phyloP scores from a whole-genome alignment of 2,113 vertebrate genomes.

The Lutjanus erythropterus region DNA sequence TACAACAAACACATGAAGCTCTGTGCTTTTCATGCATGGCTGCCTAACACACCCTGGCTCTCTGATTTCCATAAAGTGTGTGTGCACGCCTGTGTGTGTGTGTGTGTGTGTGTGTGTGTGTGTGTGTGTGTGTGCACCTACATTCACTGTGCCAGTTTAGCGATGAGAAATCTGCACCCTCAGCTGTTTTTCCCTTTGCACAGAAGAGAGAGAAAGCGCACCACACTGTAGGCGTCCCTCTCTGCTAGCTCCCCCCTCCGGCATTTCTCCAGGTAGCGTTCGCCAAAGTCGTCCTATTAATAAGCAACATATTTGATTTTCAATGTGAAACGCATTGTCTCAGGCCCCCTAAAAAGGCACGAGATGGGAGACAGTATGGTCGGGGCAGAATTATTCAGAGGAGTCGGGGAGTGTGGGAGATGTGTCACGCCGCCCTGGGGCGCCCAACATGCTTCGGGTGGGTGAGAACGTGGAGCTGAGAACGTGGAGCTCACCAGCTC shows the following conservation, averaged over 20 bases:
- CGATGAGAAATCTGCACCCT: constrained; percentile 81
- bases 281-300: constrained; percentile 83
- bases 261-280: constrained; percentile 84
- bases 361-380: constrained; percentile 57
- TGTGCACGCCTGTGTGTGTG: background rate
- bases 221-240: constrained; percentile 66
- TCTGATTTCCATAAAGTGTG: constrained; percentile 67
- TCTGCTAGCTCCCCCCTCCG: constrained; percentile 46
- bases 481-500: constrained; percentile 65
- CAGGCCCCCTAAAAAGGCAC: constrained; percentile 46
- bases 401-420: constrained; percentile 74
- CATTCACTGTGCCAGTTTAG: constrained; percentile 75
- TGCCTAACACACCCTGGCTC: constrained; percentile 58
- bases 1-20: constrained; percentile 35
- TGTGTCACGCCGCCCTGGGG: constrained; percentile 80
- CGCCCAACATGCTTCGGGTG: constrained; percentile 78
- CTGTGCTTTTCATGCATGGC: constrained; percentile 62
- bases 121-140: constrained; percentile 31
- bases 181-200: constrained; percentile 77
- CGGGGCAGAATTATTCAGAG: constrained; percentile 78
- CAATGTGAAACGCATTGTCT: constrained; percentile 64
- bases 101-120: constrained; percentile 33
- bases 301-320: constrained; percentile 88
- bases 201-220: constrained; percentile 65
- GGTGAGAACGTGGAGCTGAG: constrained; percentile 79